A percentile compares a stretch with the other conserved stretches of the same genome.
These are phyloP conservation scores for Semnornis frantzii DNA, from an alignment of 2,113 vertebrate genomes.

Conservation along the genomic window DNA sequence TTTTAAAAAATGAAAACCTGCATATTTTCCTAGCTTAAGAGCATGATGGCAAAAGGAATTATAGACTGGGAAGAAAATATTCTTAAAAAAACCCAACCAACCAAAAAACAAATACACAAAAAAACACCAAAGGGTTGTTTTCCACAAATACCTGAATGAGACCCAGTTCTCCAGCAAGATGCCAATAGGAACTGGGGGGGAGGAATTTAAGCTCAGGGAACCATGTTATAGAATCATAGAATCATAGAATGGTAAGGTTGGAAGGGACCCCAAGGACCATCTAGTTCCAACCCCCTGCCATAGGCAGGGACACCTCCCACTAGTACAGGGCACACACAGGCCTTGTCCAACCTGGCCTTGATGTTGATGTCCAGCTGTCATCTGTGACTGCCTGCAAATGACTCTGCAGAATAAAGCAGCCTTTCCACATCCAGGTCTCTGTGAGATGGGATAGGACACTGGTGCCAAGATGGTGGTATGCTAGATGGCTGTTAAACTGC, in stretches of 20 bases:
- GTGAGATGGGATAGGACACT: not conserved
- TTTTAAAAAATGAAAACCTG: not conserved
- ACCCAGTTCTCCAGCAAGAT: not conserved
- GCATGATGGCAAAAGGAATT: not conserved
- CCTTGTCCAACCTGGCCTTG: no score
- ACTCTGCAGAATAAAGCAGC: not conserved
- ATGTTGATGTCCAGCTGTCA: not conserved
- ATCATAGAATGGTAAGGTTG: no score
- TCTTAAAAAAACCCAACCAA: not conserved
- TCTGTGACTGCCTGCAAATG: not conserved
- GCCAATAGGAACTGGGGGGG: not conserved
- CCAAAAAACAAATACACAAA: no score
- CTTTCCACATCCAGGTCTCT: not conserved
- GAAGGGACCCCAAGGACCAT: no score
- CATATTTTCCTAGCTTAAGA: slow-evolving; percentile 17
- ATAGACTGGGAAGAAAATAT: not conserved
- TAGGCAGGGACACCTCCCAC: no score
- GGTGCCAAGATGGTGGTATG: not conserved
- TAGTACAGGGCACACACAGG: no score
- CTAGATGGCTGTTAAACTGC: not conserved
- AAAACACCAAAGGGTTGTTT: not conserved
- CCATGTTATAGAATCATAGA: no score
- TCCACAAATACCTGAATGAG: not conserved
- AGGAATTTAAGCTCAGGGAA: not conserved
- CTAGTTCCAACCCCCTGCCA: no score